These are phyloP conservation scores for Pandion haliaetus DNA, from an alignment of 2,113 vertebrate genomes.

Conservation along the genomic window DNA sequence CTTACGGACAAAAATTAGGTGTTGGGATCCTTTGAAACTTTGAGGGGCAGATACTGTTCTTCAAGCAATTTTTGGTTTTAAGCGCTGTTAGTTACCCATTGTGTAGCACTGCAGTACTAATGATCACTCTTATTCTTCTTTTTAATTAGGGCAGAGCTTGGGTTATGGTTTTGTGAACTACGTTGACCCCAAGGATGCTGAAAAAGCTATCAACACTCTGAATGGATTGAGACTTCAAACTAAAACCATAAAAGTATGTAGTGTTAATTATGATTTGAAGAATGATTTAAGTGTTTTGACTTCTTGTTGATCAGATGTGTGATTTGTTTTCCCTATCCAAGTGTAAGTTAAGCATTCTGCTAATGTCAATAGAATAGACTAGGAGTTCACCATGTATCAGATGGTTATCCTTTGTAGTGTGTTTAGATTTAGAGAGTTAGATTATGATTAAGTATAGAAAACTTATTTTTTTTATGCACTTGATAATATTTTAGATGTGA, in stretches of 20 bases:
- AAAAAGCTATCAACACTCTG: conserved; percentile 97
- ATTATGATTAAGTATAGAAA: background rate
- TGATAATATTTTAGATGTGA: background rate
- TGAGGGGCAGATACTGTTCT: background rate
- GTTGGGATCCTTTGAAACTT: background rate
- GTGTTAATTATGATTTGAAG: background rate
- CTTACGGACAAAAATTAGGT: background rate
- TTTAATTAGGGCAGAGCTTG: conserved; percentile 89
- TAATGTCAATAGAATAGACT: background rate
- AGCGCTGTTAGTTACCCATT: background rate
- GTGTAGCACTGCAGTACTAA: background rate
- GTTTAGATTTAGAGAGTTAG: background rate
- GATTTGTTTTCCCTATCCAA: background rate
- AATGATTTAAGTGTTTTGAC: background rate
- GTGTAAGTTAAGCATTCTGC: background rate
- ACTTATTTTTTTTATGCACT: background rate
- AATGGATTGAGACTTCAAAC: conserved; percentile 98
- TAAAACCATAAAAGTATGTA: conserved; percentile 98
- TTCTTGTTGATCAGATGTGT: background rate
- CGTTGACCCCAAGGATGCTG: conserved; percentile 94
- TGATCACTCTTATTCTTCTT: background rate
- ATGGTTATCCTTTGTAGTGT: background rate
- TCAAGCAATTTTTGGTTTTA: background rate
- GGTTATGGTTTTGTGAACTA: conserved; percentile 99
- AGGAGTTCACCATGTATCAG: background rate